A percentile compares a stretch with the other conserved stretches of the same genome.
These are phyloP conservation scores for Rhogogaster chlorosoma DNA, from an alignment of 2,888 invertebrate genomes.

Conservation along the genomic window DNA sequence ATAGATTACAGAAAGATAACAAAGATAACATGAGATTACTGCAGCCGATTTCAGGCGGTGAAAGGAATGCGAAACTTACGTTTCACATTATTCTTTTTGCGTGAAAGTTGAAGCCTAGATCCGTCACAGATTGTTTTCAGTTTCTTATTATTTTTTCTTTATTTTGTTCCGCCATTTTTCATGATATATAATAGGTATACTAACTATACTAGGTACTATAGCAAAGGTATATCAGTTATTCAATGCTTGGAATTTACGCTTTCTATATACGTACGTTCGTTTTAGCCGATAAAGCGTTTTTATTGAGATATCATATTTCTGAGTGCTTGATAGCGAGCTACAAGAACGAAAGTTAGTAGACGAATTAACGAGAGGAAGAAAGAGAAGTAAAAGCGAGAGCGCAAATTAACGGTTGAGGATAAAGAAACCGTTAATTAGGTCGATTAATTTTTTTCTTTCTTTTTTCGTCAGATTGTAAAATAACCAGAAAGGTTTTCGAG, in stretches of 20 bases:
- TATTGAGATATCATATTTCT: neutral
- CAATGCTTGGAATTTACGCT: neutral
- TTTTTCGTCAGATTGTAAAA: neutral
- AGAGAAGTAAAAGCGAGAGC: neutral
- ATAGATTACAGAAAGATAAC: neutral
- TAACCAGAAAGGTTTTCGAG: neutral
- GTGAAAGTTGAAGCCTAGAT: neutral
- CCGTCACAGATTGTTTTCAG: neutral
- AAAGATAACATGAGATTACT: neutral
- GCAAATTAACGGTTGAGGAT: neutral
- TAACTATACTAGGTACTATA: neutral
- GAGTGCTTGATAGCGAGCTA: neutral
- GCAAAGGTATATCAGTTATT: neutral
- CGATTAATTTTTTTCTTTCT: no score
- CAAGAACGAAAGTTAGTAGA: neutral
- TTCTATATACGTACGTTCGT: neutral
- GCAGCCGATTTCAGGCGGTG: neutral
- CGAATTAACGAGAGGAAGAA: neutral
- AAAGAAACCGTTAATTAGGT: neutral
- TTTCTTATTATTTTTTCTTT: neutral
- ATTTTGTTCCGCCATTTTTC: neutral
- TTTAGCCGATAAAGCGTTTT: conserved; percentile 1
- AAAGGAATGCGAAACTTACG: neutral
- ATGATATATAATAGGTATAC: neutral
- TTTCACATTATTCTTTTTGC: neutral